Evolutionary conservation across 2,888 invertebrate genomes (phyloP), one percentile per base, ranked within the genome.

Genomic region (Sphinx pinastri): DNA sequence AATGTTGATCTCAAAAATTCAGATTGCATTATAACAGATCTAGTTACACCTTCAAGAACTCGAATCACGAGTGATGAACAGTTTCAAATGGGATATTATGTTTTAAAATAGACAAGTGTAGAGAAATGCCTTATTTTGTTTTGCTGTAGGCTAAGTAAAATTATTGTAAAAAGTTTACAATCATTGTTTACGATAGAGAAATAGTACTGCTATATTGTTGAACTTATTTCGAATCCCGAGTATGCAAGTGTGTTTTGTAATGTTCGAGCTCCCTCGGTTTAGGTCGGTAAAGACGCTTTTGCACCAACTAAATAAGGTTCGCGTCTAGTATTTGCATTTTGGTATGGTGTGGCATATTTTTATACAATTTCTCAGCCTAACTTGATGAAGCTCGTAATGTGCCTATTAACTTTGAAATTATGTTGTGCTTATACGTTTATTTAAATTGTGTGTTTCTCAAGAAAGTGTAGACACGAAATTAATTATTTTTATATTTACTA

Each of bases 111-210:
- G 86, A 87, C 79, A 83, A 84, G 82, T 80, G 85, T 90, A 90
- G 87, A 85, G 84, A 77, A 89, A 89, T 90, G 93, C 92, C 92
- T 93, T 93, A 93, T 88, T 89, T 91, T 91, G 89, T 92, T 90
- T 92, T 90, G 91, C 91, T 88, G 76, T 92, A 92, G 88, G 77
- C 74, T 92, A 91, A 90, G 89, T 83, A 72, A 88, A 84, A 86
- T 88, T 90, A 90, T 86, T 88, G 88, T 88, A 86, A 84, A 87
- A 79, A 69, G 60, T 82, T 81, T 79, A 80, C 81, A 83, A 78
- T 79, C 74, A 83, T 84, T 87, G 86, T 88, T 88, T 87, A 78
- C 81, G 68, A 63, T 63, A 49, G 63, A 63, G 13, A 63, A 49
- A 63, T 63, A 25, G 63, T 63, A 63, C 63, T 63, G 49, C 19